A percentile compares a stretch with the other conserved stretches of the same genome.
Evolutionary conservation across 2,888 invertebrate species (phyloP).

Genomic region (Microplitis manilae): DNA sequence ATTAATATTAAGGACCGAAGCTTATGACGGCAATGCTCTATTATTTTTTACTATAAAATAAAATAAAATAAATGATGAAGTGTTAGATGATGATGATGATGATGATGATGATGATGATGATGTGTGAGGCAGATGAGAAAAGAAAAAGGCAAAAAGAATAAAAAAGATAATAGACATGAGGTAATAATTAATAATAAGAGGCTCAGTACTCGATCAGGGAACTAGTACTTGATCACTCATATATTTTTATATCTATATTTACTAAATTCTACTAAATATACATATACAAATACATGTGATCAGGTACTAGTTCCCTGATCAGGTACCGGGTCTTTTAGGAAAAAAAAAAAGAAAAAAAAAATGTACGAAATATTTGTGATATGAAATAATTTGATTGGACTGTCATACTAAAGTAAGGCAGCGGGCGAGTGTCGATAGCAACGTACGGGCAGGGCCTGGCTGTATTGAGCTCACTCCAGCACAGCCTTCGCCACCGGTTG

Average conservation of each 20-base stretch:
- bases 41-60: conserved; percentile 6
- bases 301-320: too few species aligned
- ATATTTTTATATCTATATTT: too few species aligned
- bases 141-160: neutral
- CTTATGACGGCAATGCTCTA: conserved; percentile 28
- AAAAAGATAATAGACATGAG: conserved; percentile 2
- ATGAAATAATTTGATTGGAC: conserved; percentile 43
- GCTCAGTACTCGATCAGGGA: too few species aligned
- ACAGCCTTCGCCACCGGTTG: conserved; percentile 70
- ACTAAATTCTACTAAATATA: too few species aligned
- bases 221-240: too few species aligned
- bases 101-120: neutral
- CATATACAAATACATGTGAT: too few species aligned
- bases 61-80: neutral
- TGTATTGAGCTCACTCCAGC: conserved; percentile 69
- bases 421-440: conserved; percentile 70
- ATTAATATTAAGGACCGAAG: conserved; percentile 21
- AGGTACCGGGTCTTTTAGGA: too few species aligned
- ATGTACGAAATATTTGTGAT: conserved; percentile 35
- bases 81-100: neutral
- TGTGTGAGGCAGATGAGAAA: neutral
- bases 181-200: conserved; percentile 1
- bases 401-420: conserved; percentile 50
- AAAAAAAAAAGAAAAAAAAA: conserved; percentile 35
- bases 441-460: conserved; percentile 71